A percentile compares a stretch with the other conserved stretches of the same genome.
Conservation (phyloP, 1,140 invertebrate genomes). For the Chionoecetes opilio region DNA sequence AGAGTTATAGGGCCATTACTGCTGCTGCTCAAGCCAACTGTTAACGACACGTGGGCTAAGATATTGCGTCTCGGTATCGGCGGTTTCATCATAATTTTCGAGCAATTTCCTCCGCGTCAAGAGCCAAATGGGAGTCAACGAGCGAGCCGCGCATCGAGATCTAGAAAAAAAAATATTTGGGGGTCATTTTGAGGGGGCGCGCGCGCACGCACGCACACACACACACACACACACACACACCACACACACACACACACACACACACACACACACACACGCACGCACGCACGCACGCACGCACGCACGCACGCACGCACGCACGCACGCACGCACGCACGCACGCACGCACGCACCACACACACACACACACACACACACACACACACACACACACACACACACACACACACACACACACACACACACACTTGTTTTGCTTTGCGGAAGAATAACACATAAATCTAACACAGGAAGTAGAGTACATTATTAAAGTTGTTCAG, state of each 20-base stretch:
- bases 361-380: conserved; percentile 36
- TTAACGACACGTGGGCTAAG: too few relatives aligned
- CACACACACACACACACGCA: conserved; percentile 37
- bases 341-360: not conserved
- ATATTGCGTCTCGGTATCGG: too few relatives aligned
- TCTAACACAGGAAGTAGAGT: not conserved
- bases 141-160: too few relatives aligned
- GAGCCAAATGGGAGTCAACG: too few relatives aligned
- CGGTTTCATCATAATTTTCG: too few relatives aligned
- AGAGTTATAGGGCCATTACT: too few relatives aligned
- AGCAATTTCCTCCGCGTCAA: too few relatives aligned
- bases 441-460: not conserved
- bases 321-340: conserved; percentile 7
- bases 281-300: not conserved
- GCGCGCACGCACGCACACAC: conserved; percentile 39
- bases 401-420: conserved; percentile 41
- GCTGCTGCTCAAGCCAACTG: too few relatives aligned
- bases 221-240: conserved; percentile 34
- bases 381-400: conserved; percentile 41
- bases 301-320: conserved; percentile 7
- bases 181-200: too few relatives aligned
- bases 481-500: not conserved
- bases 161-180: not conserved
- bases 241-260: conserved; percentile 55
- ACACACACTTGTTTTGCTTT: not conserved